Percentiles rank a stretch among this genome's conserved stretches.
Evolutionary conservation across 2,113 vertebrate genomes (phyloP).

Genomic region (Noctilio leporinus): DNA sequence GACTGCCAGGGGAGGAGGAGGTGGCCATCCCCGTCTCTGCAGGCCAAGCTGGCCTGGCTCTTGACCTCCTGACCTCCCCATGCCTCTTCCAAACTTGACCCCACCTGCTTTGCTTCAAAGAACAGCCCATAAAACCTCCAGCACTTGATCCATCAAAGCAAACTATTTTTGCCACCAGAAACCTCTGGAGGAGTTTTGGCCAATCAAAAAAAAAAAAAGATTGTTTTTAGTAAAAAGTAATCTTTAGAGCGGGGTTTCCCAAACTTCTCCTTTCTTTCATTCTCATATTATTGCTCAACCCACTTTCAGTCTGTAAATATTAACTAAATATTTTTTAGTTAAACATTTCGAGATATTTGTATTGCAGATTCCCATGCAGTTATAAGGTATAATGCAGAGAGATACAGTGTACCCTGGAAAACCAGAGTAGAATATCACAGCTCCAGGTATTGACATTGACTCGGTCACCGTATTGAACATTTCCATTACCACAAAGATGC

Average conservation of each 20-base stretch:
- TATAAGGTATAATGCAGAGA: not conserved
- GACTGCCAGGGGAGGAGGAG: not conserved
- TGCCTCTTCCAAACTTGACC: slow-evolving; percentile 42
- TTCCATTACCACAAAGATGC: not conserved
- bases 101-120: slow-evolving; percentile 51
- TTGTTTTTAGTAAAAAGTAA: not conserved
- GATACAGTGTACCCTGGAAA: not conserved
- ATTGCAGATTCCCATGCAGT: not conserved
- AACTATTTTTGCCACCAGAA: not conserved
- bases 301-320: not conserved
- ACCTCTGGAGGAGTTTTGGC: not conserved
- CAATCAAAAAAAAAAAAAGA: not conserved
- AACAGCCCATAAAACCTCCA: slow-evolving; percentile 34
- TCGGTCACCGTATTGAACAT: not conserved
- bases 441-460: not conserved
- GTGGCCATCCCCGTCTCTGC: not conserved
- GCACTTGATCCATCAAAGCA: not conserved
- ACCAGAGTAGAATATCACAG: not conserved
- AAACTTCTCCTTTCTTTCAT: not conserved
- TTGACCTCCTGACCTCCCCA: slow-evolving; percentile 23
- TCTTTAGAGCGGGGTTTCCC: not conserved
- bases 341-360: not conserved
- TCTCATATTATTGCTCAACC: not conserved
- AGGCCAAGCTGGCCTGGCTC: not conserved
- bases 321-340: not conserved